These are phyloP conservation scores for Tapera naevia DNA, from an alignment of 2,797 vertebrate species.

Conservation along the genomic window DNA sequence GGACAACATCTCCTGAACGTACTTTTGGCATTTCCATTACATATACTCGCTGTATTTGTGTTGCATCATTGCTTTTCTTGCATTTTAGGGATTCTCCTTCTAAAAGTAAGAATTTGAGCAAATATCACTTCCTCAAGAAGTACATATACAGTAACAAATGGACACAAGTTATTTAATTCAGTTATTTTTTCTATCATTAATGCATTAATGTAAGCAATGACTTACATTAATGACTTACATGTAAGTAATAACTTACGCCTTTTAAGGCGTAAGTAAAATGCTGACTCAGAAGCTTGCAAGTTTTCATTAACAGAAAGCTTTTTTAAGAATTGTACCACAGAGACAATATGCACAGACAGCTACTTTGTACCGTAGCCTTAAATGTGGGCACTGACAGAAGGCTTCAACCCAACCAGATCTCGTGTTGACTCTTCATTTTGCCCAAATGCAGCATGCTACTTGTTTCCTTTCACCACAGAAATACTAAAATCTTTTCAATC, in stretches of 20 bases:
- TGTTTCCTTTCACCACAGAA: not conserved
- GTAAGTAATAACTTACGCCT: not conserved
- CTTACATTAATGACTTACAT: too few species aligned
- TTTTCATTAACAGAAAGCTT: not conserved
- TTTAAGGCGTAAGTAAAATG: not conserved
- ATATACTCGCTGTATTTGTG: not conserved
- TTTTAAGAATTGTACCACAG: not conserved
- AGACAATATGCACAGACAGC: not conserved
- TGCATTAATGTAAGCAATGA: too few species aligned
- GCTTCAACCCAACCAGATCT: not conserved
- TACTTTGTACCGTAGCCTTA: not conserved
- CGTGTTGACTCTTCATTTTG: not conserved
- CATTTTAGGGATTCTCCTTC: not conserved
- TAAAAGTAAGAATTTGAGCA: not conserved
- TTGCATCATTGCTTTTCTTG: not conserved
- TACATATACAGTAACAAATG: not conserved
- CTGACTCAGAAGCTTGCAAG: not conserved
- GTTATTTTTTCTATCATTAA: not conserved
- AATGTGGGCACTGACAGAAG: fast-evolving
- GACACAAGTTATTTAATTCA: not conserved
- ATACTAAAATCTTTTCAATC: not conserved
- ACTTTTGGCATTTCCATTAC: not conserved
- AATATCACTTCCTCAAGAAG: not conserved
- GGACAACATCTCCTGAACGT: not conserved
- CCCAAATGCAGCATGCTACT: not conserved